Evolutionary conservation across 2,113 vertebrate species (phyloP).

Genomic region (Tachycineta bicolor): DNA sequence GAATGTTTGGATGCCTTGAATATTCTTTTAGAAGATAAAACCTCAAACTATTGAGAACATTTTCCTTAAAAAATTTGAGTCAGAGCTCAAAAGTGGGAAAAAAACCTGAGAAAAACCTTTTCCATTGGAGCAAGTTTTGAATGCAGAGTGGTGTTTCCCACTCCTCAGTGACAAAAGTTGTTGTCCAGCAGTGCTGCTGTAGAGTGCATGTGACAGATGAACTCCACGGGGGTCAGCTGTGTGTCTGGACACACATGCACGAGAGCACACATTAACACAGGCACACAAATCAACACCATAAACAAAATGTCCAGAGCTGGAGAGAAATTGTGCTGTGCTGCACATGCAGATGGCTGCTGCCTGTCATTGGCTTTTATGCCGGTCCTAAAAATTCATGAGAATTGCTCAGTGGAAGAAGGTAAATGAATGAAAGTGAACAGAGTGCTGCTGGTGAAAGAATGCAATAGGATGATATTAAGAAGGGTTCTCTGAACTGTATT

Average conservation of each 20-base stretch:
- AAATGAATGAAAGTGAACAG: background rate
- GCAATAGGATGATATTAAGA: background rate
- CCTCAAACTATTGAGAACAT: rapidly evolving
- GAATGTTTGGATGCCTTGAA: background rate
- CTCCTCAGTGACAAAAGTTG: background rate
- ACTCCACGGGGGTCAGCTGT: background rate
- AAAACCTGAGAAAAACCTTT: background rate
- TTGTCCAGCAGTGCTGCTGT: background rate
- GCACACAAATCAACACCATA: background rate
- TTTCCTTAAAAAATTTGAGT: background rate
- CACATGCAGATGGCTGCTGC: background rate
- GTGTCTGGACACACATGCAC: background rate
- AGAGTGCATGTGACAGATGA: background rate
- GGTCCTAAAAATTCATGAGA: background rate
- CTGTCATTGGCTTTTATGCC: background rate
- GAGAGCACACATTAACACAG: background rate
- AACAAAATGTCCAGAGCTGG: background rate
- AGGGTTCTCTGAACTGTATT: rapidly evolving
- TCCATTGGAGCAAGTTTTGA: background rate
- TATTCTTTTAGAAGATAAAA: background rate
- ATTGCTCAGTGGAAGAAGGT: background rate
- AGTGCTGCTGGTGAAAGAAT: background rate
- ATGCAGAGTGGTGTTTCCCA: background rate
- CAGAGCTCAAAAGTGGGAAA: background rate
- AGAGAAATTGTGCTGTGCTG: background rate